Evolutionary conservation across 2,888 invertebrate species (phyloP).

Genomic region (Polietes domitor): DNA sequence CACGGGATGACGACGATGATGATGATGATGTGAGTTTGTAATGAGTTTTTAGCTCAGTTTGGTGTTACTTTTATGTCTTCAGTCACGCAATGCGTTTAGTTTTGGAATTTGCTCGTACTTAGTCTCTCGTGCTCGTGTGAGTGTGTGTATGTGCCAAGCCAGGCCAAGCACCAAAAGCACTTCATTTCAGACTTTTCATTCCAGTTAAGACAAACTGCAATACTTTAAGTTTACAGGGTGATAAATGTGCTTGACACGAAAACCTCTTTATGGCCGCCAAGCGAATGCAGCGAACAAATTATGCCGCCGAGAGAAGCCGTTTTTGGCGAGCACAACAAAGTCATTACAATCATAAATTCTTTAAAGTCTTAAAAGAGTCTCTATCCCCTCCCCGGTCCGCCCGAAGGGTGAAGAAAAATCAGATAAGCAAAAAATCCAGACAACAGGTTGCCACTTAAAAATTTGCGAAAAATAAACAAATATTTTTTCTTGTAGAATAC

Average conservation of each 20-base stretch:
- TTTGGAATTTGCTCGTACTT: conserved; percentile 11
- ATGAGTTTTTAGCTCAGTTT: conserved; percentile 60
- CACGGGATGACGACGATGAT: conserved; percentile 2
- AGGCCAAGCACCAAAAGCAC: background rate
- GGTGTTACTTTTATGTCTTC: conserved; percentile 60
- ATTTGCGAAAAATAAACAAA: too few relatives aligned
- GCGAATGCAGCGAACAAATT: background rate
- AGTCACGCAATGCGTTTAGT: conserved; percentile 66
- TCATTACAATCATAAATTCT: conserved; percentile 20
- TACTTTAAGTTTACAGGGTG: conserved; percentile 61
- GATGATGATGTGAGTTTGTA: conserved; percentile 47
- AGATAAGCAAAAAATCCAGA: background rate
- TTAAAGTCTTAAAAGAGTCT: background rate
- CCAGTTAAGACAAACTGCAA: conserved; percentile 32
- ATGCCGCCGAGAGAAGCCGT: background rate
- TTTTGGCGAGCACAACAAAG: background rate
- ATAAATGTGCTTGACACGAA: conserved; percentile 61
- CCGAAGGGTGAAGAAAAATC: background rate
- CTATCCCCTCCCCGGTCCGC: too few relatives aligned
- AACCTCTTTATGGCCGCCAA: conserved; percentile 20
- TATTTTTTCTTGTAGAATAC: background rate
- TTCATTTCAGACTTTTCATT: conserved; percentile 11
- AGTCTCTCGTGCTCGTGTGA: too few relatives aligned
- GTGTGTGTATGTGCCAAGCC: background rate
- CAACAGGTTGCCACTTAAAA: background rate